Conservation (phyloP, 2,113 vertebrate genomes). For the Rhadina sibilatrix region DNA sequence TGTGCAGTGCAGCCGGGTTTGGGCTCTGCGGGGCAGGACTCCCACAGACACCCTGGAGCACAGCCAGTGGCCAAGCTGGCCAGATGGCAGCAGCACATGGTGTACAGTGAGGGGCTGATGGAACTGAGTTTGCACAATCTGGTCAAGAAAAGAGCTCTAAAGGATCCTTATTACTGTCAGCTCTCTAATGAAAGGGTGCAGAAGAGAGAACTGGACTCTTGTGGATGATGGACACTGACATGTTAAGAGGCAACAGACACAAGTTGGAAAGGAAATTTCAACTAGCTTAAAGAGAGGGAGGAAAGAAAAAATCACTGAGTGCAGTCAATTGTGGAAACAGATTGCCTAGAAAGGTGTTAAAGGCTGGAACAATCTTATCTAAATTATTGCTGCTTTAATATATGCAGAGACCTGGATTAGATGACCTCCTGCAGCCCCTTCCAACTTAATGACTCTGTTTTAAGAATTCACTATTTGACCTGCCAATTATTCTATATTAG, state of each 20-base stretch:
- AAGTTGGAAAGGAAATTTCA: neutral
- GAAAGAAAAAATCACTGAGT: neutral
- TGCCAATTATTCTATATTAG: neutral
- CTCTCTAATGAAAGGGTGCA: neutral
- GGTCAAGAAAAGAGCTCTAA: neutral
- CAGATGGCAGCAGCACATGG: neutral
- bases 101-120: rapidly evolving
- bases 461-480: neutral
- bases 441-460: neutral
- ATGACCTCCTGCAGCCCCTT: neutral
- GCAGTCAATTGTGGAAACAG: neutral
- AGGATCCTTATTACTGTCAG: neutral
- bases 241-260: neutral
- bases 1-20: neutral
- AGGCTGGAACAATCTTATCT: neutral
- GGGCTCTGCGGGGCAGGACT: neutral
- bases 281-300: neutral
- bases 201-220: neutral
- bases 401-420: neutral
- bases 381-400: neutral
- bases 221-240: neutral
- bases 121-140: neutral
- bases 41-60: neutral
- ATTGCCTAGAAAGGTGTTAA: neutral
- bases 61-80: neutral